Conservation (phyloP, 1,140 invertebrate species). For the Drosophila sp. region DNA sequence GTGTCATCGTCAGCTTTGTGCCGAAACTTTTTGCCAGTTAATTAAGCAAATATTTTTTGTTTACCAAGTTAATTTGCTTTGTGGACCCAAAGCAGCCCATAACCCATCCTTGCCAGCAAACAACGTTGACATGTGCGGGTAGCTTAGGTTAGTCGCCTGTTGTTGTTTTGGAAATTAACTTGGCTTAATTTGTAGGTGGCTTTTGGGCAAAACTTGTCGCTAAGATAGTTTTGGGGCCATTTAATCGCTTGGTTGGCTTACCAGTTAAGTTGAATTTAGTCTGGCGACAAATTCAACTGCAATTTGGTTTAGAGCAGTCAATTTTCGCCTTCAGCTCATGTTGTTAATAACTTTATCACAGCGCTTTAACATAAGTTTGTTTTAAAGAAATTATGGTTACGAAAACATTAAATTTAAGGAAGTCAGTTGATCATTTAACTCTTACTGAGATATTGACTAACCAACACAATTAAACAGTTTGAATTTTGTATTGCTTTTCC, state of each 20-base stretch:
- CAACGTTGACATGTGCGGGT: constrained; percentile 65
- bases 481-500: too few species aligned
- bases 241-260: constrained; percentile 30
- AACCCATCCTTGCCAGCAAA: constrained; percentile 22
- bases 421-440: too few species aligned
- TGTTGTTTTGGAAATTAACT: constrained; percentile 43
- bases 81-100: constrained; percentile 18
- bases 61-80: constrained; percentile 73
- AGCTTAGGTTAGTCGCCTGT: constrained; percentile 29
- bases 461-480: too few species aligned
- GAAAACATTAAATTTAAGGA: too few species aligned
- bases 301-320: constrained; percentile 1
- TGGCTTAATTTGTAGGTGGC: constrained; percentile 41
- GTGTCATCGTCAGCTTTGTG: constrained; percentile 36
- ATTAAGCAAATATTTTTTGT: constrained; percentile 81
- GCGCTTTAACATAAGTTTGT: too few species aligned
- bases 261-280: too few species aligned
- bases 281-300: not conserved
- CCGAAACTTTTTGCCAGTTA: constrained; percentile 78
- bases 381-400: too few species aligned
- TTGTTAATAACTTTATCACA: constrained; percentile 16
- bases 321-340: not conserved
- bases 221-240: constrained; percentile 35
- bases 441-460: too few species aligned
- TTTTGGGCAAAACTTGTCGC: constrained; percentile 21